Base-by-base conservation (phyloP, 2,888 invertebrate genomes). In the Neoaliturus tenellus region DNA sequence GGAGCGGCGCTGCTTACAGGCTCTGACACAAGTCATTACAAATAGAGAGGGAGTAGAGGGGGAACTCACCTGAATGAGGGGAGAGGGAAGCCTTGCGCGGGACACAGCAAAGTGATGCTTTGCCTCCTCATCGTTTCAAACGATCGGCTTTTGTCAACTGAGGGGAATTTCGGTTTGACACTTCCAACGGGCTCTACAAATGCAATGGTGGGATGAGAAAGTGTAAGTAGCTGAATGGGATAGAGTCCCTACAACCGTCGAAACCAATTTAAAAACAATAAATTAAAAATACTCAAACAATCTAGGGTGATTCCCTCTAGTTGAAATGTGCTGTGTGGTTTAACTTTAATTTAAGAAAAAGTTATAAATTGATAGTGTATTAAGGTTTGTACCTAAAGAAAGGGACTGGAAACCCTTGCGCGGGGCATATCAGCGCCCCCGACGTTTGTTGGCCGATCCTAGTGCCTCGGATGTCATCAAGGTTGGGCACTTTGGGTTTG, bases 71-170 rank as follows among this genome's bases (percentile, higher is more conserved):
- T 94, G 93, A 94, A 93, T 87, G 93, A 91, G 88, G 95, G 95
- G 89, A 95, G 93, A 85, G 95, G 95, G 91, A 93, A 96, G 33
- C 94, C 95, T 90, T 95, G 95, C 25, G 95, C 95, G 84, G 95
- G 95, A 90, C 95, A 96, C 87, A 95, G 91, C 86, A 96, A 90
- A 69, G 95, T 94, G 88, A 94, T 91, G 89, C 92, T 93, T 88
- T 90, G 89, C 86, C 91, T 80, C 17, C 80, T 81, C 62, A 44
- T 58, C 28, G 83, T 85, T 58, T 87, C 86, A 78, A 87, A 87
- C 83, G 90, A 89, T 86, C 90, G 89, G 85, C 90, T 90, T 85
- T 90, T 91, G 87, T 91, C 91, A 87, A 89, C 88, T 86, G 90
- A 90, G 83, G 91, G 90, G 88, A 92, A 91, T 89, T 91, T 91